A percentile compares a stretch with the other conserved stretches of the same genome.
These are phyloP conservation scores for Pangasius djambal DNA, from an alignment of 2,797 vertebrate genomes.

Conservation along the genomic window DNA sequence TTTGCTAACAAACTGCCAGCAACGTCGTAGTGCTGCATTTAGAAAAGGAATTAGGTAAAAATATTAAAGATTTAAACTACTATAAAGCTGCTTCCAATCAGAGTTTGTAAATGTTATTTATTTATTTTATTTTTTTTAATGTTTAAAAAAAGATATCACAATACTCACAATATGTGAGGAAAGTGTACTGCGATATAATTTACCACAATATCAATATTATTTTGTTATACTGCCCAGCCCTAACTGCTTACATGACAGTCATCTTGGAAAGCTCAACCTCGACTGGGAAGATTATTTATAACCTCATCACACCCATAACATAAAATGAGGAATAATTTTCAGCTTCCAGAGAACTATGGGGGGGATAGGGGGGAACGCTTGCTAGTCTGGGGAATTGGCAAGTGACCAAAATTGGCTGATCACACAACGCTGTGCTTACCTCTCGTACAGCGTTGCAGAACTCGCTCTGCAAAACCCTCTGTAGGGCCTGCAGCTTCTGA, in stretches of 20 bases:
- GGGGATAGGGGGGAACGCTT: no score
- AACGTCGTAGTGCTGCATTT: background rate
- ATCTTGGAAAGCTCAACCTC: background rate
- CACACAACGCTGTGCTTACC: constrained; percentile 72
- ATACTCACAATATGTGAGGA: no score
- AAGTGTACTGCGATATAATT: background rate
- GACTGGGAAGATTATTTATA: background rate
- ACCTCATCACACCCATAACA: background rate
- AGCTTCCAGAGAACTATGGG: background rate
- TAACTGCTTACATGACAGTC: background rate
- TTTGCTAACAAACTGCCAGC: background rate
- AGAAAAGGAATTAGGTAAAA: background rate
- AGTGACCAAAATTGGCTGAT: background rate
- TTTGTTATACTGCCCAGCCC: background rate
- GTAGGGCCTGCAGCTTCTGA: constrained; percentile 95
- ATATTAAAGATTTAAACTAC: background rate
- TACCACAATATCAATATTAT: background rate
- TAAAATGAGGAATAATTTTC: background rate
- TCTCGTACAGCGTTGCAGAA: constrained; percentile 98
- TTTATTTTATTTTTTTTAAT: background rate
- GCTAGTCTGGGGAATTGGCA: background rate
- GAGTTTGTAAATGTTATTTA: background rate
- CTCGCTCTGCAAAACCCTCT: constrained; percentile 96
- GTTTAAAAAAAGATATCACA: background rate
- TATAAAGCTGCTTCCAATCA: background rate